Conservation (phyloP, 2,797 vertebrate genomes). For the Anniella stebbinsi region DNA sequence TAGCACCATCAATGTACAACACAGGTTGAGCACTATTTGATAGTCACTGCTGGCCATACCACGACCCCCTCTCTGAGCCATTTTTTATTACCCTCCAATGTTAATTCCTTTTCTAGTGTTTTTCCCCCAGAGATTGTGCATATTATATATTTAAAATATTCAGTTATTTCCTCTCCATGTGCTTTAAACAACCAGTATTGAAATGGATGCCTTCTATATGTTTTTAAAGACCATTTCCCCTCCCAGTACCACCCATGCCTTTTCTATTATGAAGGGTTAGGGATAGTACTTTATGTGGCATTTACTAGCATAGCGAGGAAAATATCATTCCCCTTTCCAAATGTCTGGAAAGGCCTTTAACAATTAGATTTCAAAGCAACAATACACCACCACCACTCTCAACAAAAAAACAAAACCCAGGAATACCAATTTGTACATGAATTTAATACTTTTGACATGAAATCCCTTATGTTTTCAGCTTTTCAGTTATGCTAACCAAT, state of each 20-base stretch:
- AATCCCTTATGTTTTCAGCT: background rate
- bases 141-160: background rate
- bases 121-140: background rate
- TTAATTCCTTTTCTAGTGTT: background rate
- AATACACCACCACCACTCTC: background rate
- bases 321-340: background rate
- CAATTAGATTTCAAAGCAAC: background rate
- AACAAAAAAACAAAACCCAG: too few relatives aligned
- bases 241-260: too few relatives aligned
- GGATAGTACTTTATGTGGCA: background rate
- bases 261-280: background rate
- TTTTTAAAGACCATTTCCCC: background rate
- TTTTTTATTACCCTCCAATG: background rate
- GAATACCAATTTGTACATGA: background rate
- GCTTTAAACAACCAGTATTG: background rate
- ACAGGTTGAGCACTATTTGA: background rate
- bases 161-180: background rate
- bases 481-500: background rate
- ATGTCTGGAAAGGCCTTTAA: background rate
- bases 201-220: background rate
- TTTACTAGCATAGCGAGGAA: background rate
- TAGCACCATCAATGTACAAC: too few relatives aligned
- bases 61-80: background rate
- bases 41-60: background rate
- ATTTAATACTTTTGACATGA: background rate